phyloP scores from a whole-genome alignment of 1,140 invertebrate species.

The Palaemon carinicauda region DNA sequence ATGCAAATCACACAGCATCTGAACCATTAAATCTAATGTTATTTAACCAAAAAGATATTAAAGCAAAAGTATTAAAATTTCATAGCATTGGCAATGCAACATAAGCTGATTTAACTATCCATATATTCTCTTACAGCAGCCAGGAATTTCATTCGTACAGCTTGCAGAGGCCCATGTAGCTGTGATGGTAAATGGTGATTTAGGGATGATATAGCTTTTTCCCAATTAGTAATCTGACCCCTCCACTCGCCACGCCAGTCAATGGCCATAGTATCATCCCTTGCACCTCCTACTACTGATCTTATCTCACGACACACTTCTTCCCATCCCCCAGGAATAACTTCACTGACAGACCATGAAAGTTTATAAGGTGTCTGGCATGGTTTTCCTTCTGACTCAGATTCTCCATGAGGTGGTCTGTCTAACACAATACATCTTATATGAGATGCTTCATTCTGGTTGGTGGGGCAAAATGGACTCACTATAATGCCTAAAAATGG shows the following conservation, averaged over 20 bases:
- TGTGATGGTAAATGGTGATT: constrained; percentile 36
- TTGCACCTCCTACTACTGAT: constrained; percentile 25
- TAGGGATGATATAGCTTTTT: constrained; percentile 40
- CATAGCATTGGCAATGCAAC: too few relatives aligned
- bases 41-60: too few relatives aligned
- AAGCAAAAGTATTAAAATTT: too few relatives aligned
- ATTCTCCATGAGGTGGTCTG: constrained; percentile 11
- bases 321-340: constrained; percentile 43
- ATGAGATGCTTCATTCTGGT: constrained; percentile 43
- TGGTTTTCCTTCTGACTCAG: not conserved
- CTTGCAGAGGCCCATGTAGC: constrained; percentile 22
- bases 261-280: constrained; percentile 48
- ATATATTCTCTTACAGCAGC: constrained; percentile 44
- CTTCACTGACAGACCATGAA: constrained; percentile 41
- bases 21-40: too few relatives aligned
- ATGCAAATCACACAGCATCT: too few relatives aligned
- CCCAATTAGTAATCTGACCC: constrained; percentile 40
- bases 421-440: constrained; percentile 44
- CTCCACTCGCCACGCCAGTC: constrained; percentile 45
- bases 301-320: constrained; percentile 37
- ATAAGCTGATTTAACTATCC: constrained; percentile 6
- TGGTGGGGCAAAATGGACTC: constrained; percentile 67
- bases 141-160: constrained; percentile 30
- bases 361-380: constrained; percentile 31
- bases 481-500: constrained; percentile 72